Evolutionary conservation across 2,113 vertebrate species (phyloP), one percentile per base, ranked within the genome.

Genomic region (Oncorhynchus tshawytscha): DNA sequence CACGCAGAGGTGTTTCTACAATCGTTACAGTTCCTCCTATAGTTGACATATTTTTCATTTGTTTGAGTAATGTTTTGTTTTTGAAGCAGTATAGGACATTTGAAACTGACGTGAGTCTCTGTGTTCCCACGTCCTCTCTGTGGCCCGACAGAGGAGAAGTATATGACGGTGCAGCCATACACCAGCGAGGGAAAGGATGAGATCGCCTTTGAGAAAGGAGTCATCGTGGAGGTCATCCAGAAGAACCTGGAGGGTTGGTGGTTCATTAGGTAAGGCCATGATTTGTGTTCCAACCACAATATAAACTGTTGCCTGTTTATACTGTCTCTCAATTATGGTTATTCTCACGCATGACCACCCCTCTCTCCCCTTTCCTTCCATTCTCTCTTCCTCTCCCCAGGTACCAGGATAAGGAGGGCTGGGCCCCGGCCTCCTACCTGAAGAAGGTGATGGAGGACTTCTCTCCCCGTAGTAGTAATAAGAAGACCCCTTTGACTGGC

Each of bases 171-270:
- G 86, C 97, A 97, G 92, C 92, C 97, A 0, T 99, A 98, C 25
- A 80, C 90, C 91, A 95, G 96, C 91, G 93, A 98, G 67, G 95
- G 96, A 77, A 97, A 97, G 88, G 97, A 99, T 78, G 97, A 99
- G 90, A 96, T 99, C 72, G 95, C 95, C 72, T 98, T 99, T 80
- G 96, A 99, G 80, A 97, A 96, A 91, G 97, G 97, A 6, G 97
- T 93, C 83, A 95, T 93, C 2, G 97, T 99, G 93, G 97, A 99
- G 86, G 97, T 99, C 88, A 96, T 99, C 88, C 96, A 98, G 81
- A 98, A 96, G 94, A 99, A 99, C 86, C 84, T 98, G 87, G 96
- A 99, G 87, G 97, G 97, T 88, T 99, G 97, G 97, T 99, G 97
- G 97, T 99, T 97, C 82, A 96, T 99, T 89, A 97, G 97, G 97